Evolutionary conservation across 2,113 vertebrate genomes (phyloP).

Genomic region (Serilophus lunatus): DNA sequence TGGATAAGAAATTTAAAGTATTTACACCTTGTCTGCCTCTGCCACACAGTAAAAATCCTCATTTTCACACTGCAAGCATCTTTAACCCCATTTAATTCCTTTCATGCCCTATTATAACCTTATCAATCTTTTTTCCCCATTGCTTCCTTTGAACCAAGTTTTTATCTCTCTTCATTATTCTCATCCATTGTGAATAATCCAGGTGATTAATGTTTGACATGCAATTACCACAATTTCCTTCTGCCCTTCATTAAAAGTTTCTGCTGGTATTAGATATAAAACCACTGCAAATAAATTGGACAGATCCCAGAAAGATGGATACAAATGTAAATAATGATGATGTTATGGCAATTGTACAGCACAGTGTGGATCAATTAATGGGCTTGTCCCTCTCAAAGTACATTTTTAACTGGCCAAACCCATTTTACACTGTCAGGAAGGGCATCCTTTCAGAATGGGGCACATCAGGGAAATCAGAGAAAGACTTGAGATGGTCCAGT

Average conservation of each 20-base stretch:
- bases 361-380: not conserved
- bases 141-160: not conserved
- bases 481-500: not conserved
- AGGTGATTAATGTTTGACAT: not conserved
- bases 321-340: not conserved
- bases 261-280: not conserved
- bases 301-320: not conserved
- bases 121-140: not conserved
- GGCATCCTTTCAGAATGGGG: not conserved
- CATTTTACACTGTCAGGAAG: not conserved
- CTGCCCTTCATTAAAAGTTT: not conserved
- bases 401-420: not conserved
- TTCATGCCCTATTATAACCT: not conserved
- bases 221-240: not conserved
- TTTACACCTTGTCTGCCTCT: not conserved
- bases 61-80: not conserved
- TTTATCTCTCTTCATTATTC: not conserved
- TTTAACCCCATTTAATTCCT: not conserved
- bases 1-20: not conserved
- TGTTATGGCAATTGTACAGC: accelerated
- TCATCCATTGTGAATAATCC: not conserved
- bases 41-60: not conserved
- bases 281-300: not conserved
- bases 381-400: not conserved
- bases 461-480: not conserved